Conservation (phyloP, 1,140 invertebrate genomes). For the Psix sp. region DNA sequence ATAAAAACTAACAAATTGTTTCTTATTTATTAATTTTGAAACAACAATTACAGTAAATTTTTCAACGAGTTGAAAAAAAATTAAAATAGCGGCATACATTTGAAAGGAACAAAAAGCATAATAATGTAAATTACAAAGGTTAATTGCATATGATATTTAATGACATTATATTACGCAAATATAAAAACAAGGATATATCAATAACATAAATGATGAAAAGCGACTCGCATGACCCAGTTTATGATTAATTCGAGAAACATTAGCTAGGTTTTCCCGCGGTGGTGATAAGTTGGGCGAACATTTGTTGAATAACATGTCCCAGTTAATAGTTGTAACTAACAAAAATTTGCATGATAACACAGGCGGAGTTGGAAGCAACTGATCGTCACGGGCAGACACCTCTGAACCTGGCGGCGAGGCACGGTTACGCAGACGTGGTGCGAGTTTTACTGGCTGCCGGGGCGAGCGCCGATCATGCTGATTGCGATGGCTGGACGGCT, state of each 20-base stretch:
- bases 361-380: conserved; percentile 80
- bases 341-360: conserved; percentile 30
- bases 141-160: no score
- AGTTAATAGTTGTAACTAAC: conserved; percentile 49
- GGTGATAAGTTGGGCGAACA: conserved; percentile 11
- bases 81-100: no score
- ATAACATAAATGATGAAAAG: no score
- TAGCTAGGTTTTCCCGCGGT: conserved; percentile 19
- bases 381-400: conserved; percentile 89
- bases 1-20: no score
- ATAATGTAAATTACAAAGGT: no score
- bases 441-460: conserved; percentile 85
- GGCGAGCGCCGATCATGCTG: conserved; percentile 88
- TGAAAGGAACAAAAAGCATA: no score
- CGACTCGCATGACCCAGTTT: conserved; percentile 7
- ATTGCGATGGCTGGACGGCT: conserved; percentile 93
- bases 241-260: conserved; percentile 13
- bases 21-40: no score
- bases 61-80: no score
- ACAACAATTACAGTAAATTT: no score
- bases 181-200: no score
- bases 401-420: conserved; percentile 88
- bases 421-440: conserved; percentile 86
- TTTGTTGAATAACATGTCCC: conserved; percentile 14
- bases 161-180: no score